Evolutionary conservation across 2,797 vertebrate genomes (phyloP), one percentile per base, ranked within the genome.

Genomic region (Cossypha heuglini): DNA sequence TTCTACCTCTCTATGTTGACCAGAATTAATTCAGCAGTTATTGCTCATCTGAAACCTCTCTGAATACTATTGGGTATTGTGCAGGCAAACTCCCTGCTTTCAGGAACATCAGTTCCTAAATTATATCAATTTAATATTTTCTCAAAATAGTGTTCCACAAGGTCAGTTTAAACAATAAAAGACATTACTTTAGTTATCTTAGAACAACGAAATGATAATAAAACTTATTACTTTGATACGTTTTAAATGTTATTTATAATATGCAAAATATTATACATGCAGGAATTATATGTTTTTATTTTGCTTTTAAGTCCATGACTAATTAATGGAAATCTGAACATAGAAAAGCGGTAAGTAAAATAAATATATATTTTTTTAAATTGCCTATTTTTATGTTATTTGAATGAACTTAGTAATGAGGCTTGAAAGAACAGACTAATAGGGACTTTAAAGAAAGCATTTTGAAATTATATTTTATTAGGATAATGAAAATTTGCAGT

Each of bases 351-450:
- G 4, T 62, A 79, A 61, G 2, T 33, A 61, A 67, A 81, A 61
- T 12, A 55, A 38, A 8, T 45, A 10, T 22, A 7, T 35, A n/a
- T 2, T 33, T 54, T 17, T 0, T 5, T 18, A 2, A 28, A 62
- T 3, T 54, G 7, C 21, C 7, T 51, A 10, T 66, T 67, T 86
- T 66, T 31, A 68, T 68, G 2, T 52, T 74, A 62, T 71, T 78
- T 83, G 37, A 29, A 84, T 59, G 2, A 71, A 43, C 1, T 84
- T 45, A 69, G 7, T 57, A 77, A 55, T 5, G 2, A 18, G 19
- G 4, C 43, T 89, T 58, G 45, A 75, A 92, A 81, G n/a, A 80
- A 4, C 9, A 64, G 21, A 29, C 9, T 37, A 57, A 63, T 29
- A 35, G 3, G 9, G 16, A 48, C 79, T 86, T 85, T 45, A 6